phyloP scores from a whole-genome alignment of 2,888 invertebrate genomes.

The Spisula solida region DNA sequence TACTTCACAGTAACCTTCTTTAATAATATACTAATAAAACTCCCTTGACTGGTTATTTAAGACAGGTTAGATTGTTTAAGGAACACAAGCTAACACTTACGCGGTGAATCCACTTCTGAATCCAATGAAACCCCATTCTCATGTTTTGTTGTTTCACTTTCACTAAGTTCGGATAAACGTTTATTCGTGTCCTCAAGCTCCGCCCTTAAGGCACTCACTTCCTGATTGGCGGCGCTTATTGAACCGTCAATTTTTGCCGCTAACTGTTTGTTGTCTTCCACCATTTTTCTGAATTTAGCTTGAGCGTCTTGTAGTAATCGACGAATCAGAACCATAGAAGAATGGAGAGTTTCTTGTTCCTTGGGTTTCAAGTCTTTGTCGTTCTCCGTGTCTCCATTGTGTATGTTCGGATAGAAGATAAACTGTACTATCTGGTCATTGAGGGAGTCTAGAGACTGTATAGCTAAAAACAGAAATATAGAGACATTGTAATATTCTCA shows the following conservation, averaged over 20 bases:
- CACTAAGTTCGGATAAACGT: slow-evolving; percentile 85
- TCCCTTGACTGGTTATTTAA: too few relatives aligned
- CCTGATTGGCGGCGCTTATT: slow-evolving; percentile 88
- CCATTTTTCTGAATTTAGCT: slow-evolving; percentile 95
- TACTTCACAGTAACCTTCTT: too few relatives aligned
- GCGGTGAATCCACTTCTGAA: slow-evolving; percentile 33
- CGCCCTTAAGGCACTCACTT: slow-evolving; percentile 89
- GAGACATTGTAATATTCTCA: neutral
- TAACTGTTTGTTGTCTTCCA: slow-evolving; percentile 92
- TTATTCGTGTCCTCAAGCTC: slow-evolving; percentile 89
- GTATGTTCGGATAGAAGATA: slow-evolving; percentile 84
- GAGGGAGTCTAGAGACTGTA: slow-evolving; percentile 88
- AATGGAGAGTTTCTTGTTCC: slow-evolving; percentile 90
- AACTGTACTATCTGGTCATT: slow-evolving; percentile 88
- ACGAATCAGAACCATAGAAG: slow-evolving; percentile 95
- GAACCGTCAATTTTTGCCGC: slow-evolving; percentile 88
- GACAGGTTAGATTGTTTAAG: too few relatives aligned
- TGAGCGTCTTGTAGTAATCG: slow-evolving; percentile 94
- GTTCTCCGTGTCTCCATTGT: slow-evolving; percentile 65
- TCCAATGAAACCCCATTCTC: slow-evolving; percentile 50
- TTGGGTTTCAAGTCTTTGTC: slow-evolving; percentile 78
- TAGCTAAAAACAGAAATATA: slow-evolving; percentile 85
- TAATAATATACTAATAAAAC: too few relatives aligned
- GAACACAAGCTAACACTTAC: slow-evolving; percentile 41
- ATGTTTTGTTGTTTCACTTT: slow-evolving; percentile 43